These are phyloP conservation scores for Crocallis elinguaria DNA, from an alignment of 2,888 invertebrate species.

Conservation along the genomic window DNA sequence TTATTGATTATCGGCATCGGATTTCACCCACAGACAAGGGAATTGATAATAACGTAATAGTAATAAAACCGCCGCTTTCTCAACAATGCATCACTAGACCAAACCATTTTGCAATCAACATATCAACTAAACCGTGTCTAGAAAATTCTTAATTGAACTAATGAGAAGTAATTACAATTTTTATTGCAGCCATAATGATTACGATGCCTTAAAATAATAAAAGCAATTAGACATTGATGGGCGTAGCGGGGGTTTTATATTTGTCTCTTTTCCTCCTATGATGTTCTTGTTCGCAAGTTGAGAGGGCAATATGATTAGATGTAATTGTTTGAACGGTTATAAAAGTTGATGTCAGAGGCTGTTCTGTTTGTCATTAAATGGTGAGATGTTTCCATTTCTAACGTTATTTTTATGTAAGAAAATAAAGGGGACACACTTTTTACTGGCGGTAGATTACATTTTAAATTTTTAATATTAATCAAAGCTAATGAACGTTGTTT, in stretches of 20 bases:
- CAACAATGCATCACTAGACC: constrained; percentile 65
- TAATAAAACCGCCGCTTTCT: constrained; percentile 69
- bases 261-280: constrained; percentile 61
- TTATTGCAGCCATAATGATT: constrained; percentile 84
- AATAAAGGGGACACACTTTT: constrained; percentile 41
- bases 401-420: constrained; percentile 55
- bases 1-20: constrained; percentile 66
- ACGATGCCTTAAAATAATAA: constrained; percentile 85
- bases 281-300: constrained; percentile 47
- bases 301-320: constrained; percentile 72
- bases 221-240: constrained; percentile 84
- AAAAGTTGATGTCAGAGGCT: constrained; percentile 82
- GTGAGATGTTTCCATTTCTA: constrained; percentile 71
- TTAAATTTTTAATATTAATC: constrained; percentile 57
- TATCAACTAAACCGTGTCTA: constrained; percentile 81
- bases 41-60: constrained; percentile 64
- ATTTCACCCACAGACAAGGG: constrained; percentile 69
- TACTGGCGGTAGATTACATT: constrained; percentile 39
- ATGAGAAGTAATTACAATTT: constrained; percentile 85
- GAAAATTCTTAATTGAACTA: constrained; percentile 85
- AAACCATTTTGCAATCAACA: constrained; percentile 76
- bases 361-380: constrained; percentile 81
- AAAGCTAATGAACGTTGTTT: constrained; percentile 55
- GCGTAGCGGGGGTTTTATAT: constrained; percentile 67
- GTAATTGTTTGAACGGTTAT: constrained; percentile 84